phyloP scores from a whole-genome alignment of 2,888 invertebrate genomes.

The Eulithis testata region DNA sequence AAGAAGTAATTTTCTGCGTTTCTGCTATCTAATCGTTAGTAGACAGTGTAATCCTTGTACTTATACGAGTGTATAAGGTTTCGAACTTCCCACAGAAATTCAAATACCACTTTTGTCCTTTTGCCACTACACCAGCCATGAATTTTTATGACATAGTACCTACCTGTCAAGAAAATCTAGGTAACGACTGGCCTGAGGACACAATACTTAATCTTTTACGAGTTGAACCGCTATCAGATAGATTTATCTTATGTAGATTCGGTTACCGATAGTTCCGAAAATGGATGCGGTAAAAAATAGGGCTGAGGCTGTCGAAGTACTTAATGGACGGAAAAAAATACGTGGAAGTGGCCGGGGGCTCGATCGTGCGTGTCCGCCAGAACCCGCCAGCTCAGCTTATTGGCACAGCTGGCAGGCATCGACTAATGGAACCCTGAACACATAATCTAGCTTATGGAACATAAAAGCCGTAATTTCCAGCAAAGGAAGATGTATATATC shows the following conservation, averaged over 20 bases:
- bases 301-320: conserved; percentile 25
- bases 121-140: too few relatives aligned
- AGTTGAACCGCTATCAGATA: conserved; percentile 9
- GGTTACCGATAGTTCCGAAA: conserved; percentile 23
- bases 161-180: too few relatives aligned
- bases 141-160: too few relatives aligned
- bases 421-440: not conserved
- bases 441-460: not conserved
- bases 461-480: too few relatives aligned
- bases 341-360: conserved; percentile 22
- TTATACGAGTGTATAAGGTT: too few relatives aligned
- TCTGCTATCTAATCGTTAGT: too few relatives aligned
- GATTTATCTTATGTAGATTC: not conserved
- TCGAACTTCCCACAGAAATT: too few relatives aligned
- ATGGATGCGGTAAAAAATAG: conserved; percentile 34
- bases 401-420: not conserved
- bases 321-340: conserved; percentile 30
- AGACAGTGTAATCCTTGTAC: too few relatives aligned
- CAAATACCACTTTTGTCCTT: too few relatives aligned
- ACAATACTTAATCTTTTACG: not conserved
- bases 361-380: conserved; percentile 6
- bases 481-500: too few relatives aligned
- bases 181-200: not conserved
- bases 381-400: not conserved
- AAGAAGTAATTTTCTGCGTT: too few relatives aligned